Conservation (phyloP, 2,888 invertebrate genomes). For the Conops quadrifasciatus region DNA sequence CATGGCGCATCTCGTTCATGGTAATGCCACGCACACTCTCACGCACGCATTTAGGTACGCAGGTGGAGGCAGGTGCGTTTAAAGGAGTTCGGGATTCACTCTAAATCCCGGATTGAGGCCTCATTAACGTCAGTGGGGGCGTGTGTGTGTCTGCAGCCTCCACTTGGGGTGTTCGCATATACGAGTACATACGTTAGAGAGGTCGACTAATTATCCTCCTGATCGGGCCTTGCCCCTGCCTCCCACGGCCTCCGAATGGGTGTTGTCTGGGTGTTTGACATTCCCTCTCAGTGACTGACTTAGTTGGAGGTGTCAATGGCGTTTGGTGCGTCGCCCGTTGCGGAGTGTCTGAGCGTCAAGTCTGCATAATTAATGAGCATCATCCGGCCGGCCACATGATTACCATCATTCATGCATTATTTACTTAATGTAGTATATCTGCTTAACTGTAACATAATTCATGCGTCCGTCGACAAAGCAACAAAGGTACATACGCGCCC, state of each 20-base stretch:
- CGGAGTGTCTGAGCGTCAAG: background rate
- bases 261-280: background rate
- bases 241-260: background rate
- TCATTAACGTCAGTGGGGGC: background rate
- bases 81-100: background rate
- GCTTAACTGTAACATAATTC: conserved; percentile 18
- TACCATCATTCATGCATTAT: conserved; percentile 25
- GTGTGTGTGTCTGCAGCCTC: conserved; percentile 3
- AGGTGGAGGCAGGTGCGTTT: background rate
- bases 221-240: background rate
- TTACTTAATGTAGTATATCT: conserved; percentile 15
- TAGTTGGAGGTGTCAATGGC: conserved; percentile 28
- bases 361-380: conserved; percentile 28
- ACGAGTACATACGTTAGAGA: background rate
- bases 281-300: background rate
- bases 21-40: background rate
- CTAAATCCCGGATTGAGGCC: background rate
- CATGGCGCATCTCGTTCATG: conserved; percentile 2
- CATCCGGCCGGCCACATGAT: conserved; percentile 3
- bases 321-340: background rate
- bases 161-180: too few species aligned
- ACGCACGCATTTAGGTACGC: background rate
- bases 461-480: background rate
- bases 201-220: conserved; percentile 23
- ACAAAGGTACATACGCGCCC: background rate